Conservation (phyloP, 2,113 vertebrate genomes). For the Heptranchias perlo region DNA sequence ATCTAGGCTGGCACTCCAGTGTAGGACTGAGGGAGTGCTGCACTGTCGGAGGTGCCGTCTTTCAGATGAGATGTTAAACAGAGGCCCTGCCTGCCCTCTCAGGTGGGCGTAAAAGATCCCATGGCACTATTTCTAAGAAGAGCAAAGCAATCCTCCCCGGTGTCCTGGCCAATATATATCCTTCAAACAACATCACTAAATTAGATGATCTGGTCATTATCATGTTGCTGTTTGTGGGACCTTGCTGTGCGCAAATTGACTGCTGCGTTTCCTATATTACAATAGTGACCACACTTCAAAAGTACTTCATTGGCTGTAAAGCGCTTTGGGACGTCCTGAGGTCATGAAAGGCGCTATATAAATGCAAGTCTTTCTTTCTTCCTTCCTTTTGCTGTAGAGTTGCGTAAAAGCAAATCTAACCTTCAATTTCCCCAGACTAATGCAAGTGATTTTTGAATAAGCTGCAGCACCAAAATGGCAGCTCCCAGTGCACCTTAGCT, state of each 20-base stretch:
- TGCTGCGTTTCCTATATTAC: not conserved
- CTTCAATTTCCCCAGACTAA: not conserved
- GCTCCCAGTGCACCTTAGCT: not conserved
- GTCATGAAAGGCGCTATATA: not conserved
- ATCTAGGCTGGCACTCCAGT: too few relatives aligned
- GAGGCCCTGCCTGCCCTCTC: too few relatives aligned
- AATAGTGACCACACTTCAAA: not conserved
- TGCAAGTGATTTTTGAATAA: not conserved
- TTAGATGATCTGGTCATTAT: not conserved
- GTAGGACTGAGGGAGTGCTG: too few relatives aligned
- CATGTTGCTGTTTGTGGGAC: not conserved
- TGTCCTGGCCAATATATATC: too few relatives aligned
- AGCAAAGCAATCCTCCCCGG: too few relatives aligned
- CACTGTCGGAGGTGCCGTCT: too few relatives aligned
- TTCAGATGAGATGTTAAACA: too few relatives aligned
- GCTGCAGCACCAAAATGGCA: not conserved
- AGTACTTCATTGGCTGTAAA: not conserved
- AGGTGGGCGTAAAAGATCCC: too few relatives aligned
- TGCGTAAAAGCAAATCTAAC: not conserved
- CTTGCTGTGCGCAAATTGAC: not conserved
- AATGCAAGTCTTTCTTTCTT: not conserved
- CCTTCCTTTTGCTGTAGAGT: not conserved
- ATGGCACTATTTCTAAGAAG: too few relatives aligned
- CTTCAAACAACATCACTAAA: not conserved
- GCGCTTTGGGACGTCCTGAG: not conserved